Evolutionary conservation across 1,140 invertebrate genomes (phyloP), one percentile per base, ranked within the genome.

Genomic region (Plodia interpunctella): DNA sequence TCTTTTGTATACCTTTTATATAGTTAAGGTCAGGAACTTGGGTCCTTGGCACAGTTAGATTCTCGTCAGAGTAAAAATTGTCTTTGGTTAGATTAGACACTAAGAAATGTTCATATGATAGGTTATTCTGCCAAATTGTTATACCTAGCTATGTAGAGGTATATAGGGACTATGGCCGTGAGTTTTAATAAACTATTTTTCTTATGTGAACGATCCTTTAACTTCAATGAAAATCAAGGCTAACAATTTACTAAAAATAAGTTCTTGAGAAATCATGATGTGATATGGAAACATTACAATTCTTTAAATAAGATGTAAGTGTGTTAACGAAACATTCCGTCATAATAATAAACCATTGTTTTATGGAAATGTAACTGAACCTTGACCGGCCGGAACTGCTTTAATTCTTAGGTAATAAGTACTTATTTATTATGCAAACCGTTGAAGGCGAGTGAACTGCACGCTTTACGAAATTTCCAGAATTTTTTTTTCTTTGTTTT

Each of bases 361-460:
- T 64, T 65, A 67, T 65, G 68, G 32, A 59, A 71, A 71, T 65
- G 56, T 63, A 59, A 60, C 30, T 19, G 35, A 55, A 67, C 70
- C 70, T 72, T 72, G 70, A 69, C 70, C 67, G 59, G 44, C 55
- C 70, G 66, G 67, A 70, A 64, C 63, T 25, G 49, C 56, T 32
- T 32, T 32, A 32, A 32, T 32, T 32, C 49, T 60, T 25, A n/a
- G n/a, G n/a, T n/a, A n/a, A 25, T 62, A 61, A 21, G 17, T 18
- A 38, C 53, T 63, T 28, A 62, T 62, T 68, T 60, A 57, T 55
- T 64, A 61, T 68, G 66, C 66, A 68, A 62, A 62, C 63, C 30
- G 13, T 49, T 18, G 56, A 30, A 21, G 35, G 55, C 49, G 15
- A 32, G 28, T 21, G 17, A 17, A 57, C 21, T 57, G 56, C 56